Conservation (phyloP, 2,113 vertebrate species). For the Phoenicopterus ruber region DNA sequence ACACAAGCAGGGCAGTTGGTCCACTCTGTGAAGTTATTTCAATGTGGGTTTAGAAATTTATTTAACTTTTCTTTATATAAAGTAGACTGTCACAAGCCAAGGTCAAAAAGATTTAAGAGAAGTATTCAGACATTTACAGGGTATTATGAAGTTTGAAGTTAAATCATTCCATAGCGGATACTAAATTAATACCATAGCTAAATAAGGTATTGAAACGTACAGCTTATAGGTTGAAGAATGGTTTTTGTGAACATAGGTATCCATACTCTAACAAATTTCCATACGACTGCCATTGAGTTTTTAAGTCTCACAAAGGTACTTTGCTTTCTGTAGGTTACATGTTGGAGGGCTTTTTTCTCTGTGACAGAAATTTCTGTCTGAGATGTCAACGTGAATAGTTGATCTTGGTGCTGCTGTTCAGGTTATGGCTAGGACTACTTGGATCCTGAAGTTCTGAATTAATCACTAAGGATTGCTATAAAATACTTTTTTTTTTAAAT, state of each 20-base stretch:
- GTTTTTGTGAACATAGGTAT: not conserved
- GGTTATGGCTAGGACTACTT: not conserved
- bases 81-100: not conserved
- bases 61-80: not conserved
- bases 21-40: not conserved
- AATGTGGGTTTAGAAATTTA: not conserved
- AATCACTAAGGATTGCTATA: not conserved
- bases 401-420: not conserved
- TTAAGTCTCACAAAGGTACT: not conserved
- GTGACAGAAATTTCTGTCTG: not conserved
- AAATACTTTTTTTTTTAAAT: not conserved
- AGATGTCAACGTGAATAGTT: not conserved
- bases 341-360: not conserved
- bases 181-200: not conserved
- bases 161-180: not conserved
- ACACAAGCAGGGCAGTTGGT: not conserved
- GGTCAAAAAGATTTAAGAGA: not conserved
- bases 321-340: not conserved
- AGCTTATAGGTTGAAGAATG: not conserved
- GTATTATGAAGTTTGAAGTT: not conserved
- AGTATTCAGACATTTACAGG: not conserved
- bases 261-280: not conserved
- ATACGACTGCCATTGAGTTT: fast-evolving
- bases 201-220: not conserved
- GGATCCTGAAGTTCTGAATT: not conserved